Percentiles rank a stretch among this genome's conserved stretches.
phyloP scores from a whole-genome alignment of 2,797 vertebrate genomes.

The Gobio occitaniae region DNA sequence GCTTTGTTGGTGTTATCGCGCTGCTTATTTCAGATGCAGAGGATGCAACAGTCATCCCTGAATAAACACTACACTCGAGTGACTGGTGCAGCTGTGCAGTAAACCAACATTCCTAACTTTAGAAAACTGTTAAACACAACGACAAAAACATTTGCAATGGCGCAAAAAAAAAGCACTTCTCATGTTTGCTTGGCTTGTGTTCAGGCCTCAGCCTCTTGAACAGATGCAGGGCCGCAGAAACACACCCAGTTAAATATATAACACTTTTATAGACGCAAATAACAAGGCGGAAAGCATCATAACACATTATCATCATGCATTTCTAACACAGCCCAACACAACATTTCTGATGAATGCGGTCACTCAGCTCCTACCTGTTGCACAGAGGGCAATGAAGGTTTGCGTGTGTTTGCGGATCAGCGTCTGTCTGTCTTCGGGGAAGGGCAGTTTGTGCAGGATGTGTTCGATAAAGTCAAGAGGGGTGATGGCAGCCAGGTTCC shows the following conservation, averaged over 20 bases:
- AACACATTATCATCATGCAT: conserved; percentile 2
- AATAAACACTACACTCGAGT: conserved; percentile 62
- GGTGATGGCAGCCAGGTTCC: conserved; percentile 94
- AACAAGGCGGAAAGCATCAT: conserved; percentile 53
- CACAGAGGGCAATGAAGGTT: conserved; percentile 95
- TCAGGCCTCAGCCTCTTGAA: conserved; percentile 74
- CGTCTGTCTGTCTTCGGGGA: conserved; percentile 88
- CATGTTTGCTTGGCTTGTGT: conserved; percentile 72
- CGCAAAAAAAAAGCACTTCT: conserved; percentile 70
- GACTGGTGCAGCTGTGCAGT: conserved; percentile 69
- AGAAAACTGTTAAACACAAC: conserved; percentile 77
- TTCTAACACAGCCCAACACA: background rate
- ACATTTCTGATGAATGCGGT: background rate
- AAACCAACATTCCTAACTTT: conserved; percentile 74
- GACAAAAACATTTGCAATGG: conserved; percentile 80
- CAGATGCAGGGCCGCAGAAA: conserved; percentile 74
- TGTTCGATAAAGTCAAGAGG: conserved; percentile 97
- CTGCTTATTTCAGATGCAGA: conserved; percentile 43
- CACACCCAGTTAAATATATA: conserved; percentile 72
- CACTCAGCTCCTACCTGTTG: conserved; percentile 84
- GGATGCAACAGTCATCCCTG: conserved; percentile 65
- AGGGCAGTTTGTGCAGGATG: conserved; percentile 90
- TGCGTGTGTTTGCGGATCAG: conserved; percentile 94
- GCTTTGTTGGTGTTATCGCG: conserved; percentile 37
- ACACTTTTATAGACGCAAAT: conserved; percentile 60